Conservation (phyloP, 2,113 vertebrate species). For the Neomonachus schauinslandi region DNA sequence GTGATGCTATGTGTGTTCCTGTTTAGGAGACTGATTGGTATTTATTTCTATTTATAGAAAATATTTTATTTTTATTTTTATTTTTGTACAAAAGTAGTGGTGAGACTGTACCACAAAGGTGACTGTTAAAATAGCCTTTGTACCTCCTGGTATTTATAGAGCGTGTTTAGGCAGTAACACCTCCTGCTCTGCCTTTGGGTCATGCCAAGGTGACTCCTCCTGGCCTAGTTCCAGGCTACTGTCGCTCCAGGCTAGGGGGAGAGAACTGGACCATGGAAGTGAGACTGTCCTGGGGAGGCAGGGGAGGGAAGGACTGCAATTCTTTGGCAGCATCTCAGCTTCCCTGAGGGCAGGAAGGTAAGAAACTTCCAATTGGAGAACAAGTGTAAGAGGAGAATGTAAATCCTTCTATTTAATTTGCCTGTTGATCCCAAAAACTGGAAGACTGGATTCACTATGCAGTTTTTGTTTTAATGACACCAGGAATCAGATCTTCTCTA, state of each 20-base stretch:
- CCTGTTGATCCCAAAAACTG: neutral
- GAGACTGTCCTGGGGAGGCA: neutral
- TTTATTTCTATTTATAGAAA: slow-evolving; percentile 39
- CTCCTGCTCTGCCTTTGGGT: neutral
- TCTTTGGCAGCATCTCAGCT: neutral
- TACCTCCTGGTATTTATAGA: neutral
- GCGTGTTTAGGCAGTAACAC: neutral
- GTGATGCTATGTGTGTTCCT: neutral
- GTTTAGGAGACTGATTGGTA: neutral
- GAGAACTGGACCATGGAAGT: neutral
- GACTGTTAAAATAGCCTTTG: neutral
- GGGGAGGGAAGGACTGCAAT: neutral
- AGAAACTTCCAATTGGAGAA: neutral
- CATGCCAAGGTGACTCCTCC: neutral
- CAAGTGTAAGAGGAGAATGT: neutral
- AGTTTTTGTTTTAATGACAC: slow-evolving; percentile 33
- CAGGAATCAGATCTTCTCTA: neutral
- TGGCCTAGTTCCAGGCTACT: neutral
- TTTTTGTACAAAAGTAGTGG: slow-evolving; percentile 28
- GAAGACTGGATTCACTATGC: neutral
- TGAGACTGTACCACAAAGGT: neutral
- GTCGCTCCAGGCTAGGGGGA: neutral
- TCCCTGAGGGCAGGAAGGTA: neutral
- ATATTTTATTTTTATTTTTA: neutral
- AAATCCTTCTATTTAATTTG: neutral